These are phyloP conservation scores for Abrostola tripartita DNA, from an alignment of 2,888 invertebrate genomes.

Conservation along the genomic window DNA sequence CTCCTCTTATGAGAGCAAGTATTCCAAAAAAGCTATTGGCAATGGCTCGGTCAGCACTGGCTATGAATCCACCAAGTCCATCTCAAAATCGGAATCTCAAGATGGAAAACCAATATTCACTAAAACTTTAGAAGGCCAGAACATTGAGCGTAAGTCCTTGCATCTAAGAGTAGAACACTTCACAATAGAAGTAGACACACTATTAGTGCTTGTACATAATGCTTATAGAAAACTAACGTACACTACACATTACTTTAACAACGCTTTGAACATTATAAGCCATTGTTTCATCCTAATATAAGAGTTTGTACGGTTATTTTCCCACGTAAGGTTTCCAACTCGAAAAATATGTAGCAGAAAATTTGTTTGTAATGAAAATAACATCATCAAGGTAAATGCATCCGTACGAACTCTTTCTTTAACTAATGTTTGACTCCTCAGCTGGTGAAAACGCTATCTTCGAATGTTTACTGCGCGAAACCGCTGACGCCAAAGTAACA, in stretches of 20 bases:
- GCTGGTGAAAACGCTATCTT: slow-evolving; percentile 95
- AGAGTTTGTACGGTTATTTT: slow-evolving; percentile 72
- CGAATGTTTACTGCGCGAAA: slow-evolving; percentile 91
- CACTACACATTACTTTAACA: slow-evolving; percentile 82
- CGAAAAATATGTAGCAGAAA: too few species aligned
- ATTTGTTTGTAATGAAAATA: too few species aligned
- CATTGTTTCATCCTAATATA: slow-evolving; percentile 45
- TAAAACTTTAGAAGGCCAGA: slow-evolving; percentile 92
- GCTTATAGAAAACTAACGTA: slow-evolving; percentile 83
- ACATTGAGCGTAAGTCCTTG: slow-evolving; percentile 93
- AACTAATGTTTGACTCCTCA: slow-evolving; percentile 83
- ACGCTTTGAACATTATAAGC: slow-evolving; percentile 67
- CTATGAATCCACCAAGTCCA: slow-evolving; percentile 63
- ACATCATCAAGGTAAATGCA: slow-evolving; percentile 36
- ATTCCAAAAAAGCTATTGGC: slow-evolving; percentile 72
- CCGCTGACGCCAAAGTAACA: slow-evolving; percentile 90
- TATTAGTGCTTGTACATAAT: slow-evolving; percentile 84
- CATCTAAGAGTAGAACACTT: slow-evolving; percentile 51
- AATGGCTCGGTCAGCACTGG: slow-evolving; percentile 76
- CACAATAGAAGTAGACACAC: slow-evolving; percentile 72
- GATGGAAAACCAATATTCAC: slow-evolving; percentile 91
- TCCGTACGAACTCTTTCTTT: slow-evolving; percentile 74
- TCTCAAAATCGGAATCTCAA: slow-evolving; percentile 73
- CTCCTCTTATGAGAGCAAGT: slow-evolving; percentile 72
- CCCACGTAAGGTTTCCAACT: background rate